phyloP scores from a whole-genome alignment of 37 sponge, comb jelly and placozoan genomes.

The Petrosia ficiformis region DNA sequence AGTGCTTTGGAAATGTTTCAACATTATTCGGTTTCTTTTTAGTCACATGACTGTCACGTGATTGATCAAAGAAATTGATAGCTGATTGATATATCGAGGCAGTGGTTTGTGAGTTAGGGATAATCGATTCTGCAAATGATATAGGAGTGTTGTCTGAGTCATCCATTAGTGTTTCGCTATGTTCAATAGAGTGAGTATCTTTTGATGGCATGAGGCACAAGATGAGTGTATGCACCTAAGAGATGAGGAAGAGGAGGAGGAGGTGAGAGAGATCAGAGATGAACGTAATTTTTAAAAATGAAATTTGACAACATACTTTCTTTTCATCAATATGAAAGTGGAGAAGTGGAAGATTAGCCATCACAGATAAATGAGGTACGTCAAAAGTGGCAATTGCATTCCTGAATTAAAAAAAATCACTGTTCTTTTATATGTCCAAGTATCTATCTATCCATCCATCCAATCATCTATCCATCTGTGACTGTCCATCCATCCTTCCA shows the following conservation, averaged over 20 bases:
- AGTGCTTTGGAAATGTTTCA: too few species aligned
- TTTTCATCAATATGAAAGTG: slow-evolving; percentile 80
- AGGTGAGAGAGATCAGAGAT: background rate
- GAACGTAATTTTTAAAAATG: background rate
- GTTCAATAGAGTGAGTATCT: background rate
- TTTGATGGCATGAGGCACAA: background rate
- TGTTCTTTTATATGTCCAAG: too few species aligned
- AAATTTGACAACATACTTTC: slow-evolving; percentile 43
- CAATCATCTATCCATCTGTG: too few species aligned
- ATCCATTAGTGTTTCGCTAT: background rate
- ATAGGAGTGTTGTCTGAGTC: background rate
- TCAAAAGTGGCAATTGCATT: too few species aligned
- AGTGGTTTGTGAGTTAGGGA: background rate
- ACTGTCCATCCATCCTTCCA: too few species aligned
- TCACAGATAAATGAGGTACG: slow-evolving; percentile 22
- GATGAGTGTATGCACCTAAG: background rate
- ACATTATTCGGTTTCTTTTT: too few species aligned
- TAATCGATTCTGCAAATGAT: too few species aligned
- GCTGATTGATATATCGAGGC: background rate
- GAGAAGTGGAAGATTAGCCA: slow-evolving; percentile 64
- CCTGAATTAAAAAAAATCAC: too few species aligned
- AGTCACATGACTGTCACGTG: too few species aligned
- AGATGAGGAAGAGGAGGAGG: too few species aligned
- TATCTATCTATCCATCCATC: too few species aligned
- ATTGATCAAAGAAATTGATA: background rate